Conservation (phyloP, 2,797 vertebrate genomes). For the Pterois miles region DNA sequence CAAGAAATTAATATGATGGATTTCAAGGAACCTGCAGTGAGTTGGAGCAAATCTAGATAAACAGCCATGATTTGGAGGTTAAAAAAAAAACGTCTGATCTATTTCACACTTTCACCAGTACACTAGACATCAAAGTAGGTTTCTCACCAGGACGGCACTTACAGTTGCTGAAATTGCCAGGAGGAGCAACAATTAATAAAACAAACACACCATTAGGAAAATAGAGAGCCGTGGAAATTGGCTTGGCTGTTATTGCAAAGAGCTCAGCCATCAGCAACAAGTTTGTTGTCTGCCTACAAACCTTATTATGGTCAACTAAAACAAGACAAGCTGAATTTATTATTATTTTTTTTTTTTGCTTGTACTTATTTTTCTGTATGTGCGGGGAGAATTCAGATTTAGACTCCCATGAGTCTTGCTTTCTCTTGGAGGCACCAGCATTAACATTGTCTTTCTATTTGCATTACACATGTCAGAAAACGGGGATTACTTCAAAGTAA, state of each 20-base stretch:
- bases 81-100: neutral
- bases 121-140: neutral
- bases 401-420: neutral
- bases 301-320: neutral
- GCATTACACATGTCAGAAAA: constrained; percentile 17
- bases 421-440: neutral
- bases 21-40: neutral
- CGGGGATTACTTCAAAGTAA: constrained; percentile 2
- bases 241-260: constrained; percentile 20
- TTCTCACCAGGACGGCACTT: neutral
- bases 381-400: neutral
- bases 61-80: neutral
- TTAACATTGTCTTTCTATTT: constrained; percentile 18
- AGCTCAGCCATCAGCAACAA: constrained; percentile 16
- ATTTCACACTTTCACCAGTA: neutral
- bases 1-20: neutral
- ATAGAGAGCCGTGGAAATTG: constrained; percentile 26
- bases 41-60: neutral
- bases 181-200: constrained; percentile 42
- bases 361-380: neutral
- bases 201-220: constrained; percentile 40
- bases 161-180: constrained; percentile 22
- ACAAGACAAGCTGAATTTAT: neutral
- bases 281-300: constrained; percentile 3
- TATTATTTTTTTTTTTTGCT: neutral